A percentile compares a stretch with the other conserved stretches of the same genome.
Conservation (phyloP, 2,797 vertebrate species). For the Manis javanica region DNA sequence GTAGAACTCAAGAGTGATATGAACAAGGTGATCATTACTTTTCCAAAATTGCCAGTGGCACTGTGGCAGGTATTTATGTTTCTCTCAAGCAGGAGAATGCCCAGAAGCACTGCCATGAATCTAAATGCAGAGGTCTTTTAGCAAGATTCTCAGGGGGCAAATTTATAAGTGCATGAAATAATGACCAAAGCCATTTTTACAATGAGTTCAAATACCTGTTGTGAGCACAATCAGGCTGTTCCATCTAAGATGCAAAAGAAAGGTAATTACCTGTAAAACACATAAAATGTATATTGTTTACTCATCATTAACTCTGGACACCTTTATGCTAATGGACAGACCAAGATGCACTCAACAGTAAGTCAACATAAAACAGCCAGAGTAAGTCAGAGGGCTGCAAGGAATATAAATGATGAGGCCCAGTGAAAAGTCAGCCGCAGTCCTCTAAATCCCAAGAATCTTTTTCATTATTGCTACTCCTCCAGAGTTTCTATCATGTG, state of each 20-base stretch:
- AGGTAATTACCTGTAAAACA: constrained; percentile 78
- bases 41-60: not conserved
- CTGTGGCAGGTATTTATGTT: constrained; percentile 60
- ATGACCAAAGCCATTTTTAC: constrained; percentile 72
- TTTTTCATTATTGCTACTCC: not conserved
- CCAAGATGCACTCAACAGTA: constrained; percentile 50
- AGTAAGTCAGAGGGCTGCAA: not conserved
- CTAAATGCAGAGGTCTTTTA: constrained; percentile 64
- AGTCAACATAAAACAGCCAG: constrained; percentile 12
- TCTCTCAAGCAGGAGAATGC: constrained; percentile 41
- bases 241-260: constrained; percentile 72
- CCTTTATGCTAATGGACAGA: constrained; percentile 68
- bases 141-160: constrained; percentile 38
- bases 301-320: constrained; percentile 78
- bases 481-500: not conserved
- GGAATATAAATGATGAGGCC: not conserved
- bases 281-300: constrained; percentile 77
- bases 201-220: constrained; percentile 76
- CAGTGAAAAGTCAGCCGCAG: not conserved
- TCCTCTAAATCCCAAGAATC: constrained; percentile 32
- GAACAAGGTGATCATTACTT: constrained; percentile 42
- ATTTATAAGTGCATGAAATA: constrained; percentile 75
- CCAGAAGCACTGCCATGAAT: constrained; percentile 35
- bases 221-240: constrained; percentile 66
- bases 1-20: not conserved